Evolutionary conservation across 2,888 invertebrate genomes (phyloP).

Genomic region (Cyclophora punctaria): DNA sequence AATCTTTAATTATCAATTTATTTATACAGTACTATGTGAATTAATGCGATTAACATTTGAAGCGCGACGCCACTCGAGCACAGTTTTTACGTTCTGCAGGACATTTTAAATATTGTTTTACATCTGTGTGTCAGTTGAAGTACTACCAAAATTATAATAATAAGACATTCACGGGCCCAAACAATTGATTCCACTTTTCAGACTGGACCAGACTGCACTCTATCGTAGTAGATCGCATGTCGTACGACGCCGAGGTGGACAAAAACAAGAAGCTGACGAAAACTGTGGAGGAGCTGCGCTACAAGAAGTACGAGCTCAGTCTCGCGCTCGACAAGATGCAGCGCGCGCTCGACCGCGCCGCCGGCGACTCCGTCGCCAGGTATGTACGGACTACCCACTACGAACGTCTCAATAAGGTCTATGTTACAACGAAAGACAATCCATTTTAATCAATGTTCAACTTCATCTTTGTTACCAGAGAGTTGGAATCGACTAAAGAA

Average conservation of each 20-base stretch:
- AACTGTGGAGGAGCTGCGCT: constrained; percentile 61
- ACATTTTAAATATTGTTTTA: too few species aligned
- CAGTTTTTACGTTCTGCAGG: too few species aligned
- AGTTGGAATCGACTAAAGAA: constrained; percentile 46
- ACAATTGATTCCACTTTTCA: constrained; percentile 15
- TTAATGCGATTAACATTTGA: too few species aligned
- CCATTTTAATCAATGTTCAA: not conserved
- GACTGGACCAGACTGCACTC: constrained; percentile 65
- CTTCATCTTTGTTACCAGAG: constrained; percentile 30
- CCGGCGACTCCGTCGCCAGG: too few species aligned
- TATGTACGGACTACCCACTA: too few species aligned
- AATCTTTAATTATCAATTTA: too few species aligned
- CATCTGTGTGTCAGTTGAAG: too few species aligned
- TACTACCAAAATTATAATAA: too few species aligned
- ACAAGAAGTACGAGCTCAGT: constrained; percentile 63
- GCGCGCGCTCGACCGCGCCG: constrained; percentile 8
- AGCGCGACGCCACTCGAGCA: too few species aligned
- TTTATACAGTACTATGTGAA: too few species aligned
- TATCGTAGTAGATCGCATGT: constrained; percentile 67
- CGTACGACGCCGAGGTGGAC: constrained; percentile 61
- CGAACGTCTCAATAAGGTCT: not conserved
- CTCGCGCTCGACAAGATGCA: constrained; percentile 48
- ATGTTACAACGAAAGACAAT: not conserved
- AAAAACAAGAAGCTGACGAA: constrained; percentile 61
- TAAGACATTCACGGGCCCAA: not conserved